A percentile compares a stretch with the other conserved stretches of the same genome.
Conservation (phyloP, 2,113 vertebrate genomes). For the Pteruthius melanotis region DNA sequence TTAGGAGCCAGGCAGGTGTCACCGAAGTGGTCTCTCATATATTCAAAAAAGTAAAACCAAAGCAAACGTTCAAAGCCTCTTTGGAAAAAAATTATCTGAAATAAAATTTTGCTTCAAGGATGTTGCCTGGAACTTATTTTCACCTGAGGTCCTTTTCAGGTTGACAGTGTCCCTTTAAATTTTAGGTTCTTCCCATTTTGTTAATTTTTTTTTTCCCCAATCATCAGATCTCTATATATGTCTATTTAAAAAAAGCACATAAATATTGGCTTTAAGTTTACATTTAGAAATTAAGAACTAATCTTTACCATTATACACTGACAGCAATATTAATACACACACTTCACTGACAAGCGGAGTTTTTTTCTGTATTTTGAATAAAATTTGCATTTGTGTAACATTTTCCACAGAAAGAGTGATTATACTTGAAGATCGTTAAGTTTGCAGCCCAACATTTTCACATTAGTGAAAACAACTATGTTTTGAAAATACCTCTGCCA, state of each 20-base stretch:
- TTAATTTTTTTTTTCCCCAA: background rate
- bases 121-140: conserved; percentile 18
- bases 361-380: conserved; percentile 42
- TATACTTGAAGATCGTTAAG: conserved; percentile 39
- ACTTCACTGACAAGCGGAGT: conserved; percentile 54
- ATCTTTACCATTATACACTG: conserved; percentile 62
- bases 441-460: conserved; percentile 53
- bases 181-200: background rate
- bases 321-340: conserved; percentile 70
- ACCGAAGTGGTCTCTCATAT: background rate
- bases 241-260: conserved; percentile 44
- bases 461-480: conserved; percentile 43
- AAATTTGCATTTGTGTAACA: conserved; percentile 42
- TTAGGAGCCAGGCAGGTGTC: conserved; percentile 23
- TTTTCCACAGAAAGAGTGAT: conserved; percentile 52
- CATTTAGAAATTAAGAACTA: conserved; percentile 44
- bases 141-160: background rate
- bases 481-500: conserved; percentile 68
- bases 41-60: background rate
- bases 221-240: background rate
- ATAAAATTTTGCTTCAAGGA: background rate
- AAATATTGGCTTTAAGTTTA: conserved; percentile 11
- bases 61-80: background rate
- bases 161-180: background rate
- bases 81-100: background rate